Conservation (phyloP, 2,113 vertebrate species). For the Jaculus jaculus region DNA sequence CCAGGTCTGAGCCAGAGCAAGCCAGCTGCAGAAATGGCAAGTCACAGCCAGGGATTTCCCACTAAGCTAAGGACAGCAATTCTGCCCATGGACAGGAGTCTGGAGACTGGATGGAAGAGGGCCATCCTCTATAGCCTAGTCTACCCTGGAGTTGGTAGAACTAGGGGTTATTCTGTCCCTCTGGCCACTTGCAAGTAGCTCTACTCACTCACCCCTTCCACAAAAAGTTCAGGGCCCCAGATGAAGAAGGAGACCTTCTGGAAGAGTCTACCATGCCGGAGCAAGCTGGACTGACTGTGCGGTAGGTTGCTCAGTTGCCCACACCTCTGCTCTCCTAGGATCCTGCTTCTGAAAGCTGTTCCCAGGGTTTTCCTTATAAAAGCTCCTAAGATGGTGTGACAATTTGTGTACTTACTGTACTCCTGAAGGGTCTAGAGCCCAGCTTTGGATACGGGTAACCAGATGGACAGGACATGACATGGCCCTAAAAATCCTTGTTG, state of each 20-base stretch:
- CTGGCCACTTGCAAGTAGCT: background rate
- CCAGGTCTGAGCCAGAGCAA: background rate
- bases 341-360: background rate
- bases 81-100: background rate
- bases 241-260: background rate
- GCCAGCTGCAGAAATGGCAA: background rate
- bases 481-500: background rate
- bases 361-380: background rate
- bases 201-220: background rate
- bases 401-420: background rate
- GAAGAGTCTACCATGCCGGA: background rate
- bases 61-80: rapidly evolving
- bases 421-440: background rate
- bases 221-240: background rate
- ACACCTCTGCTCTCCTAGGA: background rate
- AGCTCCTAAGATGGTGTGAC: background rate
- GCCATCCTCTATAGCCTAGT: background rate
- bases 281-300: no score
- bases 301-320: background rate
- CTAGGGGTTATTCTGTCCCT: background rate
- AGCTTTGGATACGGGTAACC: background rate
- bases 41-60: background rate
- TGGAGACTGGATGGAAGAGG: background rate
- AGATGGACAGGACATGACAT: background rate
- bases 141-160: background rate